Evolutionary conservation across 2,797 vertebrate species (phyloP).

Genomic region (Mus spretus): DNA sequence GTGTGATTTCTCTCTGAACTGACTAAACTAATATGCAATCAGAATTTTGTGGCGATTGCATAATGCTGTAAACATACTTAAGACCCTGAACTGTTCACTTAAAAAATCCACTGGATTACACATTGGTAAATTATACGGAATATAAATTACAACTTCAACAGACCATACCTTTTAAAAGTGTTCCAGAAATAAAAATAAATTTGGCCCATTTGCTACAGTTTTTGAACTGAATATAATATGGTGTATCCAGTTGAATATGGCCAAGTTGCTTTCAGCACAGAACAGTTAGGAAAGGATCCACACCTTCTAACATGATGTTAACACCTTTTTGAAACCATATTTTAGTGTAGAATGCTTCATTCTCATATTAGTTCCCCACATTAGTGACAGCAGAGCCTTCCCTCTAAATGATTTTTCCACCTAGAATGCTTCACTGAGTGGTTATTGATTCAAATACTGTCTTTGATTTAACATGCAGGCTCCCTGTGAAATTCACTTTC

Average conservation of each 20-base stretch:
- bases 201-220: neutral
- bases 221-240: neutral
- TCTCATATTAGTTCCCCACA: constrained; percentile 8
- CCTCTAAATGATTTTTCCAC: constrained; percentile 41
- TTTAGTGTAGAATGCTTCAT: neutral
- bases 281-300: neutral
- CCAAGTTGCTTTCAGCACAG: neutral
- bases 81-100: neutral
- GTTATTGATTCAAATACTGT: constrained; percentile 67
- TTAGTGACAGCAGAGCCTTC: constrained; percentile 23
- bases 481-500: constrained; percentile 64
- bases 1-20: neutral
- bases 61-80: neutral
- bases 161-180: neutral
- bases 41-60: neutral
- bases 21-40: neutral
- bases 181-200: neutral
- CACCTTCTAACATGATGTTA: neutral
- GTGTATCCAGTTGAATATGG: neutral
- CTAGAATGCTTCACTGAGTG: constrained; percentile 52
- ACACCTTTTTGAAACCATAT: neutral
- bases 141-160: neutral
- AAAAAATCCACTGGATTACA: neutral
- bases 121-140: neutral
- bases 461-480: constrained; percentile 62